Evolutionary conservation across 2,113 vertebrate species (phyloP), one percentile per base, ranked within the genome.

Genomic region (Siniperca chuatsi): DNA sequence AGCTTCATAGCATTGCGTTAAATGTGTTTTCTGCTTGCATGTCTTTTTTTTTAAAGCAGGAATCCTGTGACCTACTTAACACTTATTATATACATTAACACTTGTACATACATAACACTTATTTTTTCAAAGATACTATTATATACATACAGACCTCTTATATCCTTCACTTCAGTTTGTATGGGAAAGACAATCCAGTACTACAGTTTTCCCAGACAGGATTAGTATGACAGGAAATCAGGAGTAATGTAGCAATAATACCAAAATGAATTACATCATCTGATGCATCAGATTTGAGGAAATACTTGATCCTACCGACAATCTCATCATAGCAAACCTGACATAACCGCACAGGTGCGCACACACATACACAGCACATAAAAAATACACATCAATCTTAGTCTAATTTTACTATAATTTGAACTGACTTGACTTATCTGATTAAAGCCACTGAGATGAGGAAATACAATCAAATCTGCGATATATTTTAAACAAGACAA

Each of bases 221-320:
- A 87, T 83, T 87, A 86, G 48, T 23, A 21, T 0, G 3, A 57
- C 40, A 74, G 69, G 50, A 72, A 82, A 77, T 50, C 73, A 65
- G 60, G 21, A 52, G 52, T 79, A 33, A 67, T 68, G 40, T 12
- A 55, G 78, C 66, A 66, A 48, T 81, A 71, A 76, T 33, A 71
- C 48, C 37, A 78, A 87, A 86, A 83, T 35, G 7, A 62, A 75
- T 90, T 66, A 86, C 85, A 87, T 92, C 91, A 89, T 85, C 66
- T 20, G 33, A 83, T 81, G 70, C 61, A 46, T 61, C 65, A 11
- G 52, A 37, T 87, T 81, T 64, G 35, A 57, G 57, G 75, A 81
- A 75, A 81, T 21, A 66, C n/a, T 78, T 79, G 55, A 85, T 91
- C 75, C 90, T 62, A 15, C 35, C 0, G 25, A 78, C 76, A 85